phyloP scores from a whole-genome alignment of 1,140 invertebrate genomes.

The Nilaparvata lugens region DNA sequence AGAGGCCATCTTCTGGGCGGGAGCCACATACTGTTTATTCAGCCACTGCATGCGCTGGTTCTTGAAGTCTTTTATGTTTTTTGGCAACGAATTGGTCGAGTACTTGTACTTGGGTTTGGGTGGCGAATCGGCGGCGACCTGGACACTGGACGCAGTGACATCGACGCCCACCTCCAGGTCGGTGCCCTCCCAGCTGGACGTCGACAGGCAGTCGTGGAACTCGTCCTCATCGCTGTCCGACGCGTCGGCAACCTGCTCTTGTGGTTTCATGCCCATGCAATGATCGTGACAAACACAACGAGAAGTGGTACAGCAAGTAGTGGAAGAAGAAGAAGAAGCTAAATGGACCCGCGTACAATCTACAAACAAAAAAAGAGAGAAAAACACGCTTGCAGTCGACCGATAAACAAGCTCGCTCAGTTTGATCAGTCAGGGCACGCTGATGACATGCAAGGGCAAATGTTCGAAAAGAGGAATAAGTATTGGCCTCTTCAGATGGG shows the following conservation, averaged over 20 bases:
- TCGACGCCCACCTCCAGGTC: conserved; percentile 15
- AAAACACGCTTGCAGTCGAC: conserved; percentile 9
- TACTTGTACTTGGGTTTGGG: not conserved
- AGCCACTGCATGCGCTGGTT: conserved; percentile 15
- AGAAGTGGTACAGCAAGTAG: conserved; percentile 5
- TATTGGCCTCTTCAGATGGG: too few relatives aligned
- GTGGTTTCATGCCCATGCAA: conserved; percentile 17
- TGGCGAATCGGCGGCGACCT: not conserved
- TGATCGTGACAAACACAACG: conserved; percentile 14
- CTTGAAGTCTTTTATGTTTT: conserved; percentile 17
- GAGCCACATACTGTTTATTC: conserved; percentile 32
- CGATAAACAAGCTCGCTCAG: too few relatives aligned
- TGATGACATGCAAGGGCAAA: too few relatives aligned
- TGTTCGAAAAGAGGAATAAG: too few relatives aligned
- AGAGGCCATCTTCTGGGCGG: conserved; percentile 62
- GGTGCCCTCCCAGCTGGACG: conserved; percentile 9
- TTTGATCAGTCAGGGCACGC: too few relatives aligned
- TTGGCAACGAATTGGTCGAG: conserved; percentile 19
- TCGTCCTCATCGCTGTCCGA: conserved; percentile 15
- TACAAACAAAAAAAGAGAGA: conserved; percentile 17
- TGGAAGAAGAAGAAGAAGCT: conserved; percentile 7
- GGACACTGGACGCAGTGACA: conserved; percentile 1
- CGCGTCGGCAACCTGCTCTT: not conserved
- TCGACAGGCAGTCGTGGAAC: conserved; percentile 14
- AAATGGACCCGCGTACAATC: conserved; percentile 17